Conservation (phyloP, 2,888 invertebrate species). For the Tipula lateralis region DNA sequence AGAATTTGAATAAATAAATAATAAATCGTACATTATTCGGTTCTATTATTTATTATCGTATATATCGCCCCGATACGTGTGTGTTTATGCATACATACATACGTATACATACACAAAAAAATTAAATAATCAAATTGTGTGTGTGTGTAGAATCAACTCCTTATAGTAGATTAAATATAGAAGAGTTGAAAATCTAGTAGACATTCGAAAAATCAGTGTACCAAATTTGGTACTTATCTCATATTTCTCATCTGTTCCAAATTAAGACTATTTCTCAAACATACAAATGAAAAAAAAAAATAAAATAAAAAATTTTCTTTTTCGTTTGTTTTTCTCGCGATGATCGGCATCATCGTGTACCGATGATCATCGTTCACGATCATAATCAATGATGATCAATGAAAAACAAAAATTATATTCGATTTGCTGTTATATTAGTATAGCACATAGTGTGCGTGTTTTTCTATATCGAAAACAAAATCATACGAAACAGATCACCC, state of each 20-base stretch:
- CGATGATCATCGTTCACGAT: background rate
- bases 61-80: no score
- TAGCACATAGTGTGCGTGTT: background rate
- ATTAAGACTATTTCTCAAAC: slow-evolving; percentile 53
- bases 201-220: slow-evolving; percentile 37
- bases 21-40: background rate
- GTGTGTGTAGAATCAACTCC: background rate
- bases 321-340: background rate
- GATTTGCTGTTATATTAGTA: background rate
- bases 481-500: background rate
- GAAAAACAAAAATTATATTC: background rate
- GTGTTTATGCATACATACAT: background rate
- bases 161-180: slow-evolving; percentile 27
- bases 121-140: background rate
- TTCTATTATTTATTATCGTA: background rate
- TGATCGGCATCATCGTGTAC: background rate
- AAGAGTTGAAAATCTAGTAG: slow-evolving; percentile 30
- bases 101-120: background rate
- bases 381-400: slow-evolving; percentile 11
- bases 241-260: slow-evolving; percentile 60
- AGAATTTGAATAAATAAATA: background rate
- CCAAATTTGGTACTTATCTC: slow-evolving; percentile 63
- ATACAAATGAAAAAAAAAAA: background rate
- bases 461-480: background rate
- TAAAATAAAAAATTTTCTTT: background rate